Evolutionary conservation across 2,888 invertebrate genomes (phyloP).

Genomic region (Trissoscelio sp.): DNA sequence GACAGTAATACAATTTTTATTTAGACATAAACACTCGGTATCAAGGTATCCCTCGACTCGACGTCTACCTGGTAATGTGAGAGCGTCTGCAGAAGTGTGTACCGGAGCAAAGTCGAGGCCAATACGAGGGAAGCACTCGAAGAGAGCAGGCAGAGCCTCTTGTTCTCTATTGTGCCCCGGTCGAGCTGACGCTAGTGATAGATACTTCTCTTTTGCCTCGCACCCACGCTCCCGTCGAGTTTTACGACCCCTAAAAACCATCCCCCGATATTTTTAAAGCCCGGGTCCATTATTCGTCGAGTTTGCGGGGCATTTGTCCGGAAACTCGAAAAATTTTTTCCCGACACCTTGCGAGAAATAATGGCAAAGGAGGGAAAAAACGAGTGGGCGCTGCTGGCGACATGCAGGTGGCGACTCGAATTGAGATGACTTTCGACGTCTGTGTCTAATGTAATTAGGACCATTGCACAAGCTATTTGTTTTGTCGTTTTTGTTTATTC

Average conservation of each 20-base stretch:
- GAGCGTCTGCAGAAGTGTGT: slow-evolving; percentile 46
- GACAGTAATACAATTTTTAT: slow-evolving; percentile 30
- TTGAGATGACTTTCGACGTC: slow-evolving; percentile 1
- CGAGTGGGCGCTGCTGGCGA: slow-evolving; percentile 6
- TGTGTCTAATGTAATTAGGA: slow-evolving; percentile 2
- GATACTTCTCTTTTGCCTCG: slow-evolving; percentile 71
- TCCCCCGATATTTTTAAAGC: slow-evolving; percentile 20
- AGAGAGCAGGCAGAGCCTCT: slow-evolving; percentile 73
- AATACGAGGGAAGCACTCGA: slow-evolving; percentile 69
- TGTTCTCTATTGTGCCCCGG: slow-evolving; percentile 78
- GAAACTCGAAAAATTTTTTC: slow-evolving; percentile 41
- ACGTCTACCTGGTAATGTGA: slow-evolving; percentile 62
- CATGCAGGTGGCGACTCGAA: slow-evolving; percentile 15
- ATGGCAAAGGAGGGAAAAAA: not conserved
- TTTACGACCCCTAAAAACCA: slow-evolving; percentile 41
- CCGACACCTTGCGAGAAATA: slow-evolving; percentile 13
- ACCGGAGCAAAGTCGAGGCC: slow-evolving; percentile 64
- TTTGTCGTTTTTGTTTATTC: not conserved
- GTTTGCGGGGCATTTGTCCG: slow-evolving; percentile 37
- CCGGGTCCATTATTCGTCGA: slow-evolving; percentile 17
- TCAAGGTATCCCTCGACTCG: slow-evolving; percentile 18
- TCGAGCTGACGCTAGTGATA: slow-evolving; percentile 80
- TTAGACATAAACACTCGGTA: slow-evolving; percentile 25
- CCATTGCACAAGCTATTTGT: not conserved
- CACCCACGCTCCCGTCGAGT: slow-evolving; percentile 23